Percentiles rank a stretch among this genome's conserved stretches.
These are phyloP conservation scores for Staurois parvus DNA, from an alignment of 2,797 vertebrate genomes.

Conservation along the genomic window DNA sequence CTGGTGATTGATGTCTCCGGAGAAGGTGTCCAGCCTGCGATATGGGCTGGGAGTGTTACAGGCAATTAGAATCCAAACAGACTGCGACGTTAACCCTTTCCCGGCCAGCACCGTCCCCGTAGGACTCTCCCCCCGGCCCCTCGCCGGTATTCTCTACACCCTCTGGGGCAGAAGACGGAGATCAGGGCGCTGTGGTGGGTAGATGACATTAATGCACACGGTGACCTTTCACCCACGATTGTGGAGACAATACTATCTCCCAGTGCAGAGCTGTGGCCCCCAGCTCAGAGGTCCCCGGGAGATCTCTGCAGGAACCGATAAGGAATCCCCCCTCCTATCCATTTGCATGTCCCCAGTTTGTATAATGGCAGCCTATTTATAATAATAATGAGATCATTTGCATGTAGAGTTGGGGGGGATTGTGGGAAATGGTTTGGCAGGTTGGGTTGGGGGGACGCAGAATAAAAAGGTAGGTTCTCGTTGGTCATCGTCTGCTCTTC, in stretches of 20 bases:
- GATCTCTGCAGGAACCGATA: conserved; percentile 42
- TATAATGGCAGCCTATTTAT: too few species aligned
- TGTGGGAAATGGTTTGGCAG: too few species aligned
- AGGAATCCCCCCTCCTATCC: conserved; percentile 13
- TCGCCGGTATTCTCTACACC: too few species aligned
- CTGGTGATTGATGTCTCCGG: conserved; percentile 67
- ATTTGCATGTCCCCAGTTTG: neutral
- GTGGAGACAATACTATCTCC: conserved; percentile 48
- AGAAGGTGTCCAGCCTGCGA: conserved; percentile 62
- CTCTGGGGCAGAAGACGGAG: too few species aligned
- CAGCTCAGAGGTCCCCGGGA: neutral
- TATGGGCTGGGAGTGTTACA: conserved; percentile 66
- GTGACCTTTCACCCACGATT: conserved; percentile 33
- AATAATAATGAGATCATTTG: too few species aligned
- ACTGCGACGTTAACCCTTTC: conserved; percentile 34
- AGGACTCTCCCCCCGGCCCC: neutral
- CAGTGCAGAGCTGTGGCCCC: conserved; percentile 2
- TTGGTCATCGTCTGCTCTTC: too few species aligned
- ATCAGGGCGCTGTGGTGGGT: too few species aligned
- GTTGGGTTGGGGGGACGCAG: too few species aligned
- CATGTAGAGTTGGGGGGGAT: too few species aligned
- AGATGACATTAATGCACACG: neutral
- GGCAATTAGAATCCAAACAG: conserved; percentile 78
- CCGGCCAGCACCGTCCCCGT: neutral
- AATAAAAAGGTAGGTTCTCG: too few species aligned